phyloP scores from a whole-genome alignment of 2,888 invertebrate genomes.

The Apocheima hispidaria region DNA sequence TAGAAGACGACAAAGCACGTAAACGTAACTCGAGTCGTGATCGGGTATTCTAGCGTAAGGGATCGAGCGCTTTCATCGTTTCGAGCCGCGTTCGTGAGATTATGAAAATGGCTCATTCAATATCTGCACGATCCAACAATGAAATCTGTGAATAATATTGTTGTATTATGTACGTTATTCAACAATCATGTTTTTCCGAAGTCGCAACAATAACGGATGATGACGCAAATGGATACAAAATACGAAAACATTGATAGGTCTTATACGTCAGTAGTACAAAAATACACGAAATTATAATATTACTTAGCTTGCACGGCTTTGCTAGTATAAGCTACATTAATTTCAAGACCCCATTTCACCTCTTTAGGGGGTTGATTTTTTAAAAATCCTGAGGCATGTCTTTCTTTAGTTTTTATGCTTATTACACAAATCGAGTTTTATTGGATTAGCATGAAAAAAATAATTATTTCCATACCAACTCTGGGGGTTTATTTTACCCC shows the following conservation, averaged over 20 bases:
- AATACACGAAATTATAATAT: no score
- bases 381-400: no score
- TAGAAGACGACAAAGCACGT: slow-evolving; percentile 10
- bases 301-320: no score
- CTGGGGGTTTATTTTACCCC: no score
- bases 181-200: slow-evolving; percentile 3
- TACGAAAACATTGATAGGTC: not conserved
- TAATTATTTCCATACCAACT: no score
- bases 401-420: no score
- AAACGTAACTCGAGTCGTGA: slow-evolving; percentile 27
- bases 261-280: not conserved
- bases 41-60: slow-evolving; percentile 13
- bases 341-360: no score
- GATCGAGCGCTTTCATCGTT: slow-evolving; percentile 36
- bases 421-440: no score
- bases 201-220: not conserved
- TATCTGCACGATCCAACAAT: slow-evolving; percentile 28
- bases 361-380: no score
- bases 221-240: slow-evolving; percentile 1
- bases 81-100: slow-evolving; percentile 36
- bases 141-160: slow-evolving; percentile 21
- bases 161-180: not conserved
- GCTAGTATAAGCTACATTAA: no score
- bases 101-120: slow-evolving; percentile 36
- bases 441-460: no score